A percentile compares a stretch with the other conserved stretches of the same genome.
These are phyloP conservation scores for Carabus problematicus DNA, from an alignment of 2,888 invertebrate genomes.

Conservation along the genomic window DNA sequence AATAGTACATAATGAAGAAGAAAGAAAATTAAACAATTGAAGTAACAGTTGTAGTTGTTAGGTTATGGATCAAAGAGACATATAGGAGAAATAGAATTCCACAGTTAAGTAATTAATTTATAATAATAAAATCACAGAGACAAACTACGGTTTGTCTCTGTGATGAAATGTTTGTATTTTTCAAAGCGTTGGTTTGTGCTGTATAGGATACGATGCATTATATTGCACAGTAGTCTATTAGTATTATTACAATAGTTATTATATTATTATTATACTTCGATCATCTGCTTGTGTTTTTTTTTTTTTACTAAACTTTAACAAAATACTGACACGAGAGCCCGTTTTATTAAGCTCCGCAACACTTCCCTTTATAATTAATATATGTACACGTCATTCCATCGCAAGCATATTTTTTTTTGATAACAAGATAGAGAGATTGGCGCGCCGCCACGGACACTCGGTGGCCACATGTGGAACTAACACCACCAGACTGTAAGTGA, in stretches of 20 bases:
- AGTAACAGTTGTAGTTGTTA: not conserved
- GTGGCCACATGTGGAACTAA: no score
- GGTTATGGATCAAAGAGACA: not conserved
- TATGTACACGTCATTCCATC: constrained; percentile 41
- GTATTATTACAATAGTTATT: constrained; percentile 1
- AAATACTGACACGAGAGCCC: constrained; percentile 32
- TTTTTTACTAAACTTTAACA: constrained; percentile 38
- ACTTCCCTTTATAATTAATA: constrained; percentile 19
- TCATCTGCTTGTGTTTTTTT: constrained; percentile 15
- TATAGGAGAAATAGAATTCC: not conserved
- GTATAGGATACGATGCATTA: constrained; percentile 36
- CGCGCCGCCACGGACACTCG: no score
- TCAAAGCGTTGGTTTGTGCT: constrained; percentile 41
- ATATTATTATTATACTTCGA: constrained; percentile 8
- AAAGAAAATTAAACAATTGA: constrained; percentile 12
- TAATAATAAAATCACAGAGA: not conserved
- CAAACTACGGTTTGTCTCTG: not conserved
- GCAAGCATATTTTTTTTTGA: constrained; percentile 21
- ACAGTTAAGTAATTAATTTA: not conserved
- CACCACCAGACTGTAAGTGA: constrained; percentile 2
- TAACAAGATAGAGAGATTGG: no score
- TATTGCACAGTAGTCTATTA: constrained; percentile 38
- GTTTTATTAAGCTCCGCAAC: not conserved
- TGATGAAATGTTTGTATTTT: not conserved
- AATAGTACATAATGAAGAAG: not conserved